phyloP scores from a whole-genome alignment of 2,113 vertebrate genomes.

The Rattus norvegicus region GRCr8 NC_086023.1:88459501-88460000 shows the following conservation, averaged over 20 bases:
- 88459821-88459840: neutral
- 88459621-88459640: conserved; percentile 45
- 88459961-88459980: neutral
- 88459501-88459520: conserved; percentile 85
- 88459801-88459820: neutral
- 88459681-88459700: neutral
- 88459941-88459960: neutral
- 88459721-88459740: neutral
- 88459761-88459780: neutral
- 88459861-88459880: neutral
- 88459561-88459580: conserved; percentile 82
- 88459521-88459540: conserved; percentile 87
- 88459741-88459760: neutral
- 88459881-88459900: neutral
- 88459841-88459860: neutral
- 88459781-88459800: neutral
- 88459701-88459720: neutral
- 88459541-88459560: conserved; percentile 85
- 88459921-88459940: neutral
- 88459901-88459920: neutral
- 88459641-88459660: neutral
- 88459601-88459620: conserved; percentile 53
- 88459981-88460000: neutral
- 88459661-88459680: neutral
- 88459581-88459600: conserved; percentile 74